Base-by-base conservation (phyloP, 2,113 vertebrate genomes). In the Alces alces region DNA sequence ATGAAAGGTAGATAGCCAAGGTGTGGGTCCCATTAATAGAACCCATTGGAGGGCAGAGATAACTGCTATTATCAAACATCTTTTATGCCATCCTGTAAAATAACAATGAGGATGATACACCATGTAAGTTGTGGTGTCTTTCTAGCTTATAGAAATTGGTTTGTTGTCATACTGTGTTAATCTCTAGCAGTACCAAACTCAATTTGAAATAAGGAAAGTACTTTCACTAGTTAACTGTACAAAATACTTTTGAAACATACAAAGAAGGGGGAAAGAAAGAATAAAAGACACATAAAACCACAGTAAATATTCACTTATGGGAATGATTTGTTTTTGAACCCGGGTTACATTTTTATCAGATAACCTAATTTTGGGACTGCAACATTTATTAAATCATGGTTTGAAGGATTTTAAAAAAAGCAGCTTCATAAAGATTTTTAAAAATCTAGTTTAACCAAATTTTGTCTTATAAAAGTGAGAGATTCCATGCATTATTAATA, bases 91-190 rank as follows among this genome's bases (percentile, higher is more conserved):
- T 93, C 33, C 50, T 96, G n/a, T 94, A 96, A 98, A 93, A 96
- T 25, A 91, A 97, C 76, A 47, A 73, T 21, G 8, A 86, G 57
- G 58, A 19, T 90, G 96, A 96, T 95, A 87, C 7, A 39, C 64
- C n/a, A 23, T 88, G 86, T 94, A 96, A 55, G 80, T 82, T 96
- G 97, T 96, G 79, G 64, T 92, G 89, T 97, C 97, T 96, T 97
- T 98, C 92, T 79, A 88, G 73, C 90, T 96, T 96, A 87, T 91
- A 96, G 92, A 98, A 98, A 97, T 97, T 93, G 97, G 86, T 93
- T 97, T 95, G 96, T 98, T 98, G 98, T 97, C 98, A 97, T 95
- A 95, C 84, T 45, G 95, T 97, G 94, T 97, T 98, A 98, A 98
- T 97, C 95, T 91, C 45, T 93, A 94, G 55, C 66, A 96, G 88